Evolutionary conservation across 2,113 vertebrate species (phyloP).

Genomic region (Trinectes maculatus): DNA sequence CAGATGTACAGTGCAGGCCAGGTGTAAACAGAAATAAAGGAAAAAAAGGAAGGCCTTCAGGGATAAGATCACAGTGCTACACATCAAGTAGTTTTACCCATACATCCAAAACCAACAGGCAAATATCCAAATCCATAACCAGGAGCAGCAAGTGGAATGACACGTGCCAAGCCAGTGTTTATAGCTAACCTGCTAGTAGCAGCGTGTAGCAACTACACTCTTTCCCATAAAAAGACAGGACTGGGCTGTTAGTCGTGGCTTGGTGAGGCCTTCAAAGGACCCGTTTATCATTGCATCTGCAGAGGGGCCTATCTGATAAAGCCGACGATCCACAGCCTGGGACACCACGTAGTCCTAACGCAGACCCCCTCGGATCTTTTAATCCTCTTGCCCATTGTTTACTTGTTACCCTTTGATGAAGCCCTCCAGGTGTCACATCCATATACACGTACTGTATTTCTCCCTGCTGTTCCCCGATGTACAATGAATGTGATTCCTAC

Average conservation of each 20-base stretch:
- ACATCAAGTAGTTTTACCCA: neutral
- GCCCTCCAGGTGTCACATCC: conserved; percentile 65
- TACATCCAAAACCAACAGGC: conserved; percentile 3
- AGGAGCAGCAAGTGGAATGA: conserved; percentile 33
- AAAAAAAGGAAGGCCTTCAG: neutral
- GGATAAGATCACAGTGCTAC: neutral
- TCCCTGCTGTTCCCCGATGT: neutral
- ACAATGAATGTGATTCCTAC: neutral
- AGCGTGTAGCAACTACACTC: conserved; percentile 40
- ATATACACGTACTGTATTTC: neutral
- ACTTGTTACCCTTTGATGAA: conserved; percentile 72
- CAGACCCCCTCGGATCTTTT: conserved; percentile 69
- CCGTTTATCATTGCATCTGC: conserved; percentile 75
- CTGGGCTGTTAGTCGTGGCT: conserved; percentile 63
- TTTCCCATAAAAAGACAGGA: conserved; percentile 71
- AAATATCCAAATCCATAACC: conserved; percentile 34
- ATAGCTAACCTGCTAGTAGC: conserved; percentile 56
- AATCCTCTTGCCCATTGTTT: conserved; percentile 76
- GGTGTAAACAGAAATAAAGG: neutral
- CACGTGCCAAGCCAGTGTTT: conserved; percentile 52
- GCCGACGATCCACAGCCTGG: conserved; percentile 51
- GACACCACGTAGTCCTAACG: conserved; percentile 66
- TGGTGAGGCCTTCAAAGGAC: conserved; percentile 80
- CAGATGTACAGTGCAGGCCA: conserved; percentile 1
- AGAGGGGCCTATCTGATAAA: conserved; percentile 77